phyloP scores from a whole-genome alignment of 2,888 invertebrate species.

The Lycaena phlaeas region DNA sequence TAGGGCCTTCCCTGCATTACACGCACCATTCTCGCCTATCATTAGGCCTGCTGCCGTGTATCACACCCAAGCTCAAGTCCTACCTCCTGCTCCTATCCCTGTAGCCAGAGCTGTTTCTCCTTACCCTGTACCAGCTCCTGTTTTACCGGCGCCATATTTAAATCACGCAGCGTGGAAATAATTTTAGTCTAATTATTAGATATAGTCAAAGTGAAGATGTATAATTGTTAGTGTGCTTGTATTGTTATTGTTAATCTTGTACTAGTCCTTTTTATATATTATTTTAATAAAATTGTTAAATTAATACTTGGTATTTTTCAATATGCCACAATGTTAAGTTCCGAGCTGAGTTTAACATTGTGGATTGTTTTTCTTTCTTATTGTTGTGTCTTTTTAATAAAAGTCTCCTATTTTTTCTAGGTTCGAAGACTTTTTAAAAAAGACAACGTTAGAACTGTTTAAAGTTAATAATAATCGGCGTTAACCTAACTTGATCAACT shows the following conservation, averaged over 20 bases:
- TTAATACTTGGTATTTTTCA: constrained; percentile 9
- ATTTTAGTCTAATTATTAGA: constrained; percentile 29
- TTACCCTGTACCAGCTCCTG: constrained; percentile 9
- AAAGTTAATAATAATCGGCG: too few relatives aligned
- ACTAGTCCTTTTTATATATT: constrained; percentile 27
- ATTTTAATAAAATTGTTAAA: constrained; percentile 25
- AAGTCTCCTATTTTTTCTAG: too few relatives aligned
- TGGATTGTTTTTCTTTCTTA: too few relatives aligned
- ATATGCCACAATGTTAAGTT: neutral
- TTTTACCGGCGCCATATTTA: constrained; percentile 25
- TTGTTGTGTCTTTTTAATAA: too few relatives aligned
- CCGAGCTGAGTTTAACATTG: too few relatives aligned
- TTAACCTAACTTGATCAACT: too few relatives aligned
- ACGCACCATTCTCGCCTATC: constrained; percentile 35
- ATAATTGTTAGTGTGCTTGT: constrained; percentile 18
- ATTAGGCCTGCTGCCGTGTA: constrained; percentile 27
- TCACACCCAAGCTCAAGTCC: constrained; percentile 29
- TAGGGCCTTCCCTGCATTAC: constrained; percentile 24
- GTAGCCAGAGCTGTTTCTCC: constrained; percentile 3
- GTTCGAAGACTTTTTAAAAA: too few relatives aligned
- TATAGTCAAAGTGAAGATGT: constrained; percentile 17
- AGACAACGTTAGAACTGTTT: too few relatives aligned
- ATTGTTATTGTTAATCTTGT: constrained; percentile 25
- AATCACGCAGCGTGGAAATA: constrained; percentile 57
- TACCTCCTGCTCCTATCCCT: constrained; percentile 26